Base-by-base conservation (phyloP, 1,140 invertebrate genomes). In the Penaeus chinensis region DNA sequence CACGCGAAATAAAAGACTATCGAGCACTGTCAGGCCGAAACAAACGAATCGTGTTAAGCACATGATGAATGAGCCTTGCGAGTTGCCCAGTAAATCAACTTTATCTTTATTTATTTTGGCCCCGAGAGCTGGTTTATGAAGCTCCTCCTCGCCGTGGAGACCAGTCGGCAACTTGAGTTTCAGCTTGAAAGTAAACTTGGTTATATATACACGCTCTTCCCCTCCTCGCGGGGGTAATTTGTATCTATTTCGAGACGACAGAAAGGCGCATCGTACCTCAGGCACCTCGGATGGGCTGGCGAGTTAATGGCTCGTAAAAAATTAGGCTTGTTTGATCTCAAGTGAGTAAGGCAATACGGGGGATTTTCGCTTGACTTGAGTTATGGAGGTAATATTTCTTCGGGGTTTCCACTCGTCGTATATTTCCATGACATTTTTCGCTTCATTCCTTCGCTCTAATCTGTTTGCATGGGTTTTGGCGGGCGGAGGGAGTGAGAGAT, bases 231-330 rank as follows among this genome's bases (percentile, higher is more conserved):
- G 27, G 69, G 61, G 71, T 76, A 37, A 63, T 79, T 76, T 77
- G 76, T 78, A 62, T 85, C 80, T 65, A 65, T 82, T 82, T 60
- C 27, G 37, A 32, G 27, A 74, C 71, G 71, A 74, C 71, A 62
- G 61, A 18, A 27, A 24, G 78, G 18, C 24, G 32, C 63, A 82
- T 82, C 77, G 84, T 85, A 69, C 62, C 61, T 80, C 84, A n/a
- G 84, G 76, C 84, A 85, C 13, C 77, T 20, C n/a, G 76, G 84
- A 79, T 79, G 84, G 63, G n/a, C 62, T 78, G n/a, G 24, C 62
- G 62, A 85, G 84, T 85, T 85, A 85, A 85, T 85, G 84, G 84
- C 61, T 79, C 84, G 76, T 85, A 85, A 85, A 85, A 85, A 85
- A 85, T 85, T 85, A 85, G 84, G 71, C 84, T 80, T 80, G 84